phyloP scores from a whole-genome alignment of 2,888 invertebrate genomes.

The Spisula solida region DNA sequence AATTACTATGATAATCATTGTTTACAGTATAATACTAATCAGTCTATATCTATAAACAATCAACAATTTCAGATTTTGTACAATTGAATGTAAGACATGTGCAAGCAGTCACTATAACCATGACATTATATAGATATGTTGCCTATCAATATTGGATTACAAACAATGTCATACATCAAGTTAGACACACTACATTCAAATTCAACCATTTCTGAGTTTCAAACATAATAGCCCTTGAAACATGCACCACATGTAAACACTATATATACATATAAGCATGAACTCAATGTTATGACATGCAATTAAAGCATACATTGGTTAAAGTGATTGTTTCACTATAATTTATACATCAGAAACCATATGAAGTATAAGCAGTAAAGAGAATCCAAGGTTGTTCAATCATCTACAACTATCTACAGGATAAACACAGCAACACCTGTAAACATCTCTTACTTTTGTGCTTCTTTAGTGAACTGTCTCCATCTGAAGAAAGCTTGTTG shows the following conservation, averaged over 20 bases:
- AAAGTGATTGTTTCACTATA: background rate
- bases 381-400: background rate
- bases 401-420: background rate
- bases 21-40: background rate
- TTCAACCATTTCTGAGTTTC: too few species aligned
- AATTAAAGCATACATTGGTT: background rate
- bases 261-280: background rate
- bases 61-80: background rate
- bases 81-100: background rate
- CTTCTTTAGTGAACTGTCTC: conserved; percentile 77
- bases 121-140: too few species aligned
- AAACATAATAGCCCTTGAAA: background rate
- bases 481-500: conserved; percentile 74
- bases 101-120: background rate
- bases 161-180: too few species aligned
- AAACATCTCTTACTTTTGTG: conserved; percentile 75
- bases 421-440: background rate
- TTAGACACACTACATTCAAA: too few species aligned
- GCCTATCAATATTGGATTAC: too few species aligned
- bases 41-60: background rate
- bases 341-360: background rate
- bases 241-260: background rate
- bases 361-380: background rate
- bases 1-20: background rate
- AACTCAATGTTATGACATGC: background rate